phyloP scores from a whole-genome alignment of 2,888 invertebrate species.

The Ectemnius continuus region DNA sequence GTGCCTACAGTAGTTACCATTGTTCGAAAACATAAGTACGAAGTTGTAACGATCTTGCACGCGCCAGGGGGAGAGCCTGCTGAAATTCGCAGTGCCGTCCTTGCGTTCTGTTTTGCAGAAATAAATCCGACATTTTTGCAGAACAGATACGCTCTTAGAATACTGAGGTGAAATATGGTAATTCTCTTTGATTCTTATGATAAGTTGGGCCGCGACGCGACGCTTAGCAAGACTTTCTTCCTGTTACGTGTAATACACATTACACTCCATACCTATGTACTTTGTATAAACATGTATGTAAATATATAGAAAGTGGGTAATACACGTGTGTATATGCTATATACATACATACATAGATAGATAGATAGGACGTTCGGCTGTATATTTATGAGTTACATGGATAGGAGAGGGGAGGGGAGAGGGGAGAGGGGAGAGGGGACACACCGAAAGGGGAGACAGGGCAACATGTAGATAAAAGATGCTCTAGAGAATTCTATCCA shows the following conservation, averaged over 20 bases:
- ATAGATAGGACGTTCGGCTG: slow-evolving; percentile 21
- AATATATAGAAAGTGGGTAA: slow-evolving; percentile 10
- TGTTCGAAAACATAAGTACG: slow-evolving; percentile 41
- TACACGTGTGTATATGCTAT: slow-evolving; percentile 10
- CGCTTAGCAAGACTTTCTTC: slow-evolving; percentile 31
- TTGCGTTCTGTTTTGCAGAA: neutral
- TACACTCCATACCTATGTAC: slow-evolving; percentile 27
- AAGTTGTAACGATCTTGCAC: slow-evolving; percentile 43
- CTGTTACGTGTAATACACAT: slow-evolving; percentile 38
- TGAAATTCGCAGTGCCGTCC: neutral
- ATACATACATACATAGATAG: slow-evolving; percentile 33
- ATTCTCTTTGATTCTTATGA: too few species aligned
- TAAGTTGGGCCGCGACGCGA: too few species aligned
- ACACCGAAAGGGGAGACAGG: slow-evolving; percentile 39
- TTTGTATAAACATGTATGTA: slow-evolving; percentile 41
- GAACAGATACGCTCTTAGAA: neutral
- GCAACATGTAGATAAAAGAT: slow-evolving; percentile 25
- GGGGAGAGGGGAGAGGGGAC: slow-evolving; percentile 34
- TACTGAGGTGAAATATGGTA: too few species aligned
- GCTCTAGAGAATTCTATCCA: too few species aligned
- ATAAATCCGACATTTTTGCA: neutral
- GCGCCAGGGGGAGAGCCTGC: slow-evolving; percentile 34
- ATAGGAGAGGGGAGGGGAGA: slow-evolving; percentile 44
- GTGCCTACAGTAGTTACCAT: slow-evolving; percentile 68
- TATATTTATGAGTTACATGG: slow-evolving; percentile 38